Base-by-base conservation (phyloP, 2,113 vertebrate genomes). In the Lophotis ruficrista region DNA sequence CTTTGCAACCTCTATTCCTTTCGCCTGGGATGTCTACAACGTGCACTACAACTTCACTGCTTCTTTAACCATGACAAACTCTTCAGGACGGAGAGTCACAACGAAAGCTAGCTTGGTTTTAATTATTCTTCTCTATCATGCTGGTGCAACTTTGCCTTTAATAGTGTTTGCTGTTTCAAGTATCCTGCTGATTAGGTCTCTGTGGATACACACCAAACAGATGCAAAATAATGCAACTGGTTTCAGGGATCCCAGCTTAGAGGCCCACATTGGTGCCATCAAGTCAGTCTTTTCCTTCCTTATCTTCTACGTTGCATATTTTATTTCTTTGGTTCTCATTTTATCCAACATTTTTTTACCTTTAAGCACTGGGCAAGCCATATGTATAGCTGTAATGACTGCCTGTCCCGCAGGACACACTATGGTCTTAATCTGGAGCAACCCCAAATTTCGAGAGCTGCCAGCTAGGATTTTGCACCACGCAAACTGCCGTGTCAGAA, bases 201-300 rank as follows among this genome's bases (percentile, higher is more conserved):
- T 97, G 27, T 95, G 75, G 28, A 19, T 72, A 50, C 87, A 96
- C 47, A 79, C 72, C 41, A 90, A 41, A 64, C 66, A 47, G 31
- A 96, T 95, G 94, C 81, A 88, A 43, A 69, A 53, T 17, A 71
- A 72, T 27, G 83, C 19, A n/a, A 70, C 65, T 51, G 82, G 73
- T 35, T 93, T 95, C 54, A 77, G 28, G 13, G 93, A 92, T 75
- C 45, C 77, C 37, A 41, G 5, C 13, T 53, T 45, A 66, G 54
- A 61, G 51, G 87, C 80, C 24, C 80, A 86, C 33, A 54, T 68
- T 30, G 77, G 15, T 47, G 89, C 80, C 51, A 70, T 87, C 33
- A 96, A 93, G 57, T 92, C 88, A 43, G 18, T 97, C 66, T 56
- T 61, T 45, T 95, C 69, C 51, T 97, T 92, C 30, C n/a, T 92